A percentile compares a stretch with the other conserved stretches of the same genome.
Conservation (phyloP, 1,140 invertebrate genomes). For the Caenorhabditis tropicalis region DNA sequence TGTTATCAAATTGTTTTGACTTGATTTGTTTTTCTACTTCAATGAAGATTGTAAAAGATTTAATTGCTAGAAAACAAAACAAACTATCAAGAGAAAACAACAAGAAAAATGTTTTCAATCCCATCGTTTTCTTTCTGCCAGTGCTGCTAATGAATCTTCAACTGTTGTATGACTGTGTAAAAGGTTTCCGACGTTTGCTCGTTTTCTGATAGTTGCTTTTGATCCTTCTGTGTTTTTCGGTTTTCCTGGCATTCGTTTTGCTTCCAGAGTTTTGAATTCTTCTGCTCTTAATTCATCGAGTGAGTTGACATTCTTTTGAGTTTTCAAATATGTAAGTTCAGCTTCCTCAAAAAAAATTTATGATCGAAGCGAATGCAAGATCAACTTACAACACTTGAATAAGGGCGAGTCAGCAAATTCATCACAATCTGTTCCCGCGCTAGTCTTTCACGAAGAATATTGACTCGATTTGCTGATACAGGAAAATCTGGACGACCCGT, state of each 20-base stretch:
- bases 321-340: constrained; percentile 62
- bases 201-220: constrained; percentile 53
- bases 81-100: too few species aligned
- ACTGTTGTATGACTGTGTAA: constrained; percentile 66
- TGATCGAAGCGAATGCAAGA: neutral
- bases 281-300: constrained; percentile 57
- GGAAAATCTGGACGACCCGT: constrained; percentile 63
- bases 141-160: constrained; percentile 63
- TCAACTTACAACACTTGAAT: constrained; percentile 63
- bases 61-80: neutral
- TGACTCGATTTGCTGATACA: constrained; percentile 57
- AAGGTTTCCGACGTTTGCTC: constrained; percentile 65
- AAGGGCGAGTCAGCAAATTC: constrained; percentile 65
- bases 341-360: constrained; percentile 53
- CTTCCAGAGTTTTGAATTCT: constrained; percentile 50
- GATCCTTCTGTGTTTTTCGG: constrained; percentile 57
- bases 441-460: constrained; percentile 57
- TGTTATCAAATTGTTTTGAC: constrained; percentile 37
- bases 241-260: constrained; percentile 64
- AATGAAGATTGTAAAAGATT: neutral
- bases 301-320: constrained; percentile 50
- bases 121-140: constrained; percentile 67
- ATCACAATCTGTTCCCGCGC: constrained; percentile 66
- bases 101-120: constrained; percentile 54
- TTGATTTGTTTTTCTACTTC: neutral